Evolutionary conservation across 2,113 vertebrate genomes (phyloP).

Genomic region (Stigmatopora nigra): DNA sequence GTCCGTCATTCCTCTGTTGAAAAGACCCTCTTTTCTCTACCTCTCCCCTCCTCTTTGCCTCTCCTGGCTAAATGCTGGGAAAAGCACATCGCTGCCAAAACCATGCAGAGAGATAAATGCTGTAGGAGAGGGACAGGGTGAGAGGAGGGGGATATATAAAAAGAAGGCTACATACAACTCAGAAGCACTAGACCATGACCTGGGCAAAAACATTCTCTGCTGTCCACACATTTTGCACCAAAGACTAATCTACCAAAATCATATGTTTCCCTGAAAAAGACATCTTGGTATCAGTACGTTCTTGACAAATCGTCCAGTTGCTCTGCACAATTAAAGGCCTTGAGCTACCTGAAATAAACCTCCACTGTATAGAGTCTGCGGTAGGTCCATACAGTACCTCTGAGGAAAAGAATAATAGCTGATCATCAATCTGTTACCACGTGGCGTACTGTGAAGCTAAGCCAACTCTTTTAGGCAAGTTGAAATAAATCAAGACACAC

Average conservation of each 20-base stretch:
- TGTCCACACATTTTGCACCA: constrained; percentile 32
- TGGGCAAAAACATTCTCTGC: constrained; percentile 56
- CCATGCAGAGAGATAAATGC: constrained; percentile 70
- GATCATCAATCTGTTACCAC: neutral
- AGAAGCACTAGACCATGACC: constrained; percentile 57
- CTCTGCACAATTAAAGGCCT: constrained; percentile 20
- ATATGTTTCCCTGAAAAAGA: neutral
- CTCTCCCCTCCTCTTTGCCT: constrained; percentile 58
- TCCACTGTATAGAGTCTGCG: constrained; percentile 10
- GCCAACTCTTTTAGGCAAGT: neutral
- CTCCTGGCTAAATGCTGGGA: constrained; percentile 71
- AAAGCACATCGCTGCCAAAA: constrained; percentile 74
- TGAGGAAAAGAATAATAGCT: constrained; percentile 7
- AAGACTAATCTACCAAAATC: constrained; percentile 38
- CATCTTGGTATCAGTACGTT: constrained; percentile 48
- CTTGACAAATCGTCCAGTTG: constrained; percentile 52
- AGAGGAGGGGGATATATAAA: constrained; percentile 39
- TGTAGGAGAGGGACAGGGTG: constrained; percentile 37
- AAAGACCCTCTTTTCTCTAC: constrained; percentile 65
- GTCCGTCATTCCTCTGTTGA: constrained; percentile 67
- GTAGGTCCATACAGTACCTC: neutral
- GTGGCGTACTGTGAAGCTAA: neutral
- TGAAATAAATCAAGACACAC: constrained; percentile 29
- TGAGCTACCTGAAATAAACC: constrained; percentile 15
- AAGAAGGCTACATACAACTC: constrained; percentile 52